Base-by-base conservation (phyloP, 2,888 invertebrate genomes). In the Punctoribates punctum region DNA sequence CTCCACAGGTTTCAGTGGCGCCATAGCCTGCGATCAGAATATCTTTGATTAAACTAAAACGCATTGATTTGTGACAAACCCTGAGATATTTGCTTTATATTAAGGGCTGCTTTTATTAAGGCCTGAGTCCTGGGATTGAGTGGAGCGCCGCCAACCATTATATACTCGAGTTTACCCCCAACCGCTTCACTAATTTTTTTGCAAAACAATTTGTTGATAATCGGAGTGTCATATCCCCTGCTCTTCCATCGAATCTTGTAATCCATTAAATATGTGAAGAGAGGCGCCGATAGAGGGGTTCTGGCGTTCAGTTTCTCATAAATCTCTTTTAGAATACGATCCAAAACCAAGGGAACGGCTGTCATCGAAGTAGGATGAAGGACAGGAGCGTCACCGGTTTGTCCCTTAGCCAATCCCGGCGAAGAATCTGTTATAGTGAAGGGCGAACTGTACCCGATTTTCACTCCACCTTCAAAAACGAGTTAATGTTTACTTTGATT, bases 401-500 rank as follows among this genome's bases (percentile, higher is more conserved):
- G 92, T 62, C 97, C 97, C 82, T 90, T 90, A 88, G 93, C 94
- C 81, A 99, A 95, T 86, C 67, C 76, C 2, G 78, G 77, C 1
- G 77, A 77, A 20, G 84, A 83, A 79, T 87, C 86, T 70, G 86
- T 84, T 6, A 87, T 81, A 0, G 99, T 99, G 77, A 94, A 87
- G 0, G 98, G 94, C 0, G 95, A 94, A 0, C 96, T 96, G 85
- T 98, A 99, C 2, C 98, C 98, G 82, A 98, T 94, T 3, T 93
- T 89, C 38, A 95, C 91, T 27, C 96, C 96, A 82, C 89, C 90
- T 75, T 91, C 17, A 62, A 62, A 17, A 27, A 11, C 5, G 17
- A n/a, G 8, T 15, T 11, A 15, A 29, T 29, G 6, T 17, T 20
- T 60, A 60, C 13, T 60, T 60, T 29, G 17, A 27, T 23, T 70